Conservation (phyloP, 2,113 vertebrate genomes). For the Scytalopus superciliaris region DNA sequence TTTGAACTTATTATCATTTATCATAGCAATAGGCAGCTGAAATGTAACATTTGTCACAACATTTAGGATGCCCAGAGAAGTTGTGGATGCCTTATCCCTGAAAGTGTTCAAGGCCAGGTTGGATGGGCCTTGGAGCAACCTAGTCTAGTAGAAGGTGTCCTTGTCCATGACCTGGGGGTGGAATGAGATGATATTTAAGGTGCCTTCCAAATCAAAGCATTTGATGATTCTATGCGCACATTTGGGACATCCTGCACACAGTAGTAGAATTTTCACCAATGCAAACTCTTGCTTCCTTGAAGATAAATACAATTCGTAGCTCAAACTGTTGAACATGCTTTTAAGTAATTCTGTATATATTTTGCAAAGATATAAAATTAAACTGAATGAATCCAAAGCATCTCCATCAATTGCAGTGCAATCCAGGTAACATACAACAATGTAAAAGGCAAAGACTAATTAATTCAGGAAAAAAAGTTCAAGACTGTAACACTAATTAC, state of each 20-base stretch:
- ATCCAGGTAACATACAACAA: neutral
- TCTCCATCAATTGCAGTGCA: neutral
- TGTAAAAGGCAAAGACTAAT: neutral
- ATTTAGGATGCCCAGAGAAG: neutral
- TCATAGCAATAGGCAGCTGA: neutral
- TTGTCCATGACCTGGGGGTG: neutral
- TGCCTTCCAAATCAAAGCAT: neutral
- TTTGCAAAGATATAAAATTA: constrained; percentile 24
- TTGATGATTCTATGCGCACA: neutral
- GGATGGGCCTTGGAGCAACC: neutral
- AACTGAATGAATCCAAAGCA: neutral
- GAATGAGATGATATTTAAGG: neutral
- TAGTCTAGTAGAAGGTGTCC: neutral
- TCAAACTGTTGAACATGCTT: neutral
- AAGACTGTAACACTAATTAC: neutral
- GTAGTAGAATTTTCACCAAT: neutral
- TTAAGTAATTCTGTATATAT: neutral
- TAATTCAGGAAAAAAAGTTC: neutral
- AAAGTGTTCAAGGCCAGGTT: neutral
- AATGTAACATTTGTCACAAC: neutral
- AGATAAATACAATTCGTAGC: neutral
- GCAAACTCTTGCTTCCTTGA: constrained; percentile 6
- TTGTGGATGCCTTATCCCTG: neutral
- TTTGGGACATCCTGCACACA: neutral
- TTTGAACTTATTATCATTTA: neutral